These are phyloP conservation scores for Pteruthius melanotis DNA, from an alignment of 2,113 vertebrate genomes.

Conservation along the genomic window DNA sequence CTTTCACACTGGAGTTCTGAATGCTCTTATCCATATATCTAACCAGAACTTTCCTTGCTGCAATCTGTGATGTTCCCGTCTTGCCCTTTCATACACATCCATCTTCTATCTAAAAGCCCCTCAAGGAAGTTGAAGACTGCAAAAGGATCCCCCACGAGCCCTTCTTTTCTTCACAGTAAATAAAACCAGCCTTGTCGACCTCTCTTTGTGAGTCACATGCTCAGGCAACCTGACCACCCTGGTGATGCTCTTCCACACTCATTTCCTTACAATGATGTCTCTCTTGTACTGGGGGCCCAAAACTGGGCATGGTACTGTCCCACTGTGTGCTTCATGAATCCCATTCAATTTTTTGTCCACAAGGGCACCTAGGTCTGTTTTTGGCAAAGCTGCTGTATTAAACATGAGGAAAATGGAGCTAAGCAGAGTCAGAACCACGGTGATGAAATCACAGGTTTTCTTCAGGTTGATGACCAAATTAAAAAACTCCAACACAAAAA, in stretches of 20 bases:
- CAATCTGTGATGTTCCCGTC: background rate
- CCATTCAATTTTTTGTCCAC: background rate
- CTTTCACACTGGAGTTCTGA: background rate
- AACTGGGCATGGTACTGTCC: background rate
- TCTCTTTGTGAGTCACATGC: background rate
- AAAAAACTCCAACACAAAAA: background rate
- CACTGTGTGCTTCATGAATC: background rate
- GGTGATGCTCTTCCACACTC: background rate
- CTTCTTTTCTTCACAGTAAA: background rate
- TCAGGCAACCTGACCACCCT: background rate
- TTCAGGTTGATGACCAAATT: background rate
- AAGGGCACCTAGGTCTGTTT: background rate
- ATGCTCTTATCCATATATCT: background rate
- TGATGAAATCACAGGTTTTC: background rate
- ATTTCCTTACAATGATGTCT: background rate
- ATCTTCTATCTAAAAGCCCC: background rate
- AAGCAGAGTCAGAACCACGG: background rate
- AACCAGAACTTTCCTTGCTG: background rate
- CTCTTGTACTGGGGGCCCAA: background rate
- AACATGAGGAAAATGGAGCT: fast-evolving
- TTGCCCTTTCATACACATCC: background rate
- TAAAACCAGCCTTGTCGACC: background rate
- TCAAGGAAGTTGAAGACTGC: background rate
- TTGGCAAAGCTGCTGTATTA: background rate
- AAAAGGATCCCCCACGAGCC: background rate